Base-by-base conservation (phyloP, 2,888 invertebrate species). In the Myopa tessellatipennis region DNA sequence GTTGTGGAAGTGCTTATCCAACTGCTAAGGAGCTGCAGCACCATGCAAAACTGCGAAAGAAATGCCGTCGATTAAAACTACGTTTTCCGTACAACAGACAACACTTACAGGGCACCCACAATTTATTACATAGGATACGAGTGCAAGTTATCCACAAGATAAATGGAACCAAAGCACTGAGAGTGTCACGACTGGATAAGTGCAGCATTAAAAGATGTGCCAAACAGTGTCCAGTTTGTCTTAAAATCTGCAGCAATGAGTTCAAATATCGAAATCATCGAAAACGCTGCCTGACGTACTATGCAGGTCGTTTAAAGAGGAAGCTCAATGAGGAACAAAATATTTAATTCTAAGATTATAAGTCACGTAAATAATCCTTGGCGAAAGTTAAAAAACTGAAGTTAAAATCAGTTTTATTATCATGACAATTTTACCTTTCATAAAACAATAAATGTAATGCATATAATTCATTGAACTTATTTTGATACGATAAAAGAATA, bases 1-100 rank as follows among this genome's bases (percentile, higher is more conserved):
- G 74, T 12, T 86, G 86, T 60, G 60, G 61, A 0, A 77, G 67
- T 0, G 58, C n/a, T 1, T 86, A 84, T 12, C 74, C 68, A 4
- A 82, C 82, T 0, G 45, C 52, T 0, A 74, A 80, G 5, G 81
- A 81, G 0, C 80, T 85, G 4, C 69, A 82, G 4, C 76, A 81
- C 2, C 86, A 87, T 68, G 79, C 82, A 1, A 52, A 79, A 14
- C 14, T 79, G 4, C 61, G 76, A 0, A 34, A 65, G 0, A 61
- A 34, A 8, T 85, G 86, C 65, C 76, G 18, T 18, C 18, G 75
- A 3, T 34, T 34, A 8, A 77, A 69, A 4, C 75, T 74, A 16
- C 65, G 77, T 16, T 67, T 71, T 74, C 78, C 78, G 10, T 74
- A 79, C 1, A 45, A 5, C n/a, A 75, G 40, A 18, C 16, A 14